phyloP scores from a whole-genome alignment of 2,888 invertebrate genomes.

The Coenonympha glycerion region DNA sequence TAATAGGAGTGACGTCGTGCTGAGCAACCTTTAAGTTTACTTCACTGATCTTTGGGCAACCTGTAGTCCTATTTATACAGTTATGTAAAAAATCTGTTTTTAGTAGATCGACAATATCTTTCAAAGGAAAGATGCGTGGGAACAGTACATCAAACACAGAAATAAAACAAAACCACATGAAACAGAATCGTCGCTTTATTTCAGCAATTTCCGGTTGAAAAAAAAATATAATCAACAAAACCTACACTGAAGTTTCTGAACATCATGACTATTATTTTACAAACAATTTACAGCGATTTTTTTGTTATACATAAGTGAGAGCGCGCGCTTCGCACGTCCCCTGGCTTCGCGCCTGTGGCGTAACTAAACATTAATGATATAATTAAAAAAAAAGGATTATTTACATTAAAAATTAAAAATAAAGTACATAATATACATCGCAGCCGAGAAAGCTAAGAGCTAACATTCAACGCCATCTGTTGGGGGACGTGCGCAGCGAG shows the following conservation, averaged over 20 bases:
- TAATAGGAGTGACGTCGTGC: no score
- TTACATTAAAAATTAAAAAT: slow-evolving; percentile 52
- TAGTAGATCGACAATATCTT: no score
- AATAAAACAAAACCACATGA: slow-evolving; percentile 55
- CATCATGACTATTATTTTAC: slow-evolving; percentile 72
- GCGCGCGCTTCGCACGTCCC: slow-evolving; percentile 41
- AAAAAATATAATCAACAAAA: slow-evolving; percentile 62
- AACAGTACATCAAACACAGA: no score
- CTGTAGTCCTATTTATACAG: no score
- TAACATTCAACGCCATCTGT: slow-evolving; percentile 34
- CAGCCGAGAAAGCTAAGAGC: slow-evolving; percentile 39
- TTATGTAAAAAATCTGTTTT: no score
- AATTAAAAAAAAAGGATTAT: slow-evolving; percentile 50
- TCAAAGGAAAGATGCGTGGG: neutral
- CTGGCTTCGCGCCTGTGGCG: slow-evolving; percentile 34
- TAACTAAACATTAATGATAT: slow-evolving; percentile 36
- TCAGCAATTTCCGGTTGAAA: slow-evolving; percentile 72
- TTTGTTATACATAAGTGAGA: slow-evolving; percentile 34
- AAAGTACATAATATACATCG: slow-evolving; percentile 38
- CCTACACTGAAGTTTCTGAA: slow-evolving; percentile 71
- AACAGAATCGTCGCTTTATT: slow-evolving; percentile 75
- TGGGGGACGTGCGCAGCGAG: slow-evolving; percentile 39
- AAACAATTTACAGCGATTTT: slow-evolving; percentile 71
- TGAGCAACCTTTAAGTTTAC: no score
- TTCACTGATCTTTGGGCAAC: no score